phyloP scores from a whole-genome alignment of 2,888 invertebrate species.

The Adelphocoris suturalis region DNA sequence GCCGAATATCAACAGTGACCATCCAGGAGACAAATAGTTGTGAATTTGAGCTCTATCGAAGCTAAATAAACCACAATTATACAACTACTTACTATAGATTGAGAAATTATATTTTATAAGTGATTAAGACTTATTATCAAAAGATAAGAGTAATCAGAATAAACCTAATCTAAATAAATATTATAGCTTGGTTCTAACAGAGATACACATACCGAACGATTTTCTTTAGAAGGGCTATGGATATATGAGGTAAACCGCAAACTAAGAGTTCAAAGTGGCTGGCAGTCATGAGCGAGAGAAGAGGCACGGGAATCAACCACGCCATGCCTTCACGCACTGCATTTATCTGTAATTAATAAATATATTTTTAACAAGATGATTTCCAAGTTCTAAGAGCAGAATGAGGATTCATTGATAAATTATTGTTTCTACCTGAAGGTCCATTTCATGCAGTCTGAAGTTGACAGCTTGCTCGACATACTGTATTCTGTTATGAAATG shows the following conservation, averaged over 20 bases:
- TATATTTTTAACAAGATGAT: not conserved
- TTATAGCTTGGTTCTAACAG: no score
- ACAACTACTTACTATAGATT: no score
- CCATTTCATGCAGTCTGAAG: conserved; percentile 83
- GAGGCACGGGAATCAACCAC: conserved; percentile 83
- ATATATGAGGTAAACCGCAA: conserved; percentile 83
- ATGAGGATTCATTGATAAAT: not conserved
- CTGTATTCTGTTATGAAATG: conserved; percentile 82
- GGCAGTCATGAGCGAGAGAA: conserved; percentile 82
- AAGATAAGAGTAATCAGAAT: no score
- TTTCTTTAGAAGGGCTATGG: conserved; percentile 82
- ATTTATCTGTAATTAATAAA: conserved; percentile 78
- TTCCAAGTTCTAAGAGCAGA: not conserved
- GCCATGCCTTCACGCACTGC: conserved; percentile 84
- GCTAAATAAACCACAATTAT: no score
- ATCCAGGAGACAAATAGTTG: no score
- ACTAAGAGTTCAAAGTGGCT: conserved; percentile 83
- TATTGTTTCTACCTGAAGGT: conserved; percentile 80
- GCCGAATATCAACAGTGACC: no score
- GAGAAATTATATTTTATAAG: no score
- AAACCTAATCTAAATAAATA: no score
- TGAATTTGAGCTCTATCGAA: no score
- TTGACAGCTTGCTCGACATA: conserved; percentile 83
- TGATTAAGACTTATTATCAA: no score
- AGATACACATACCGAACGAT: conserved; percentile 81